Percentiles rank a stretch among this genome's conserved stretches.
Conservation (phyloP, 2,888 invertebrate genomes). For the Scelioninae gen. 1 region DNA sequence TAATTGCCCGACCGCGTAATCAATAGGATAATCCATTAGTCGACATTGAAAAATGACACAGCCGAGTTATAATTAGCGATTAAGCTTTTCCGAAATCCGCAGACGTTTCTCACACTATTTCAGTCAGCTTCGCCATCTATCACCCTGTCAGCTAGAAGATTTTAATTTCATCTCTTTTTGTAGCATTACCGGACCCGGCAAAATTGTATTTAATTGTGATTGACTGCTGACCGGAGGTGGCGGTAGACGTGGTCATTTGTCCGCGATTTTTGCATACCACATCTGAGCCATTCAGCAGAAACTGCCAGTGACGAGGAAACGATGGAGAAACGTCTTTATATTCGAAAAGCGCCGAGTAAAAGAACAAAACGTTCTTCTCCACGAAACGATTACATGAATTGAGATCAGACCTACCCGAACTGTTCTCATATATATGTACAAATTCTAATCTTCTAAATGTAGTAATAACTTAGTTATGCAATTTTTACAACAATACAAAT, state of each 20-base stretch:
- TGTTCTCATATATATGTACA: conserved; percentile 30
- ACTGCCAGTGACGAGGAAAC: conserved; percentile 49
- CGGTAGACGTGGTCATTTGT: conserved; percentile 77
- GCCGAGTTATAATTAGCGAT: conserved; percentile 36
- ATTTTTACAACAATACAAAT: conserved; percentile 39
- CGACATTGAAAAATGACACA: conserved; percentile 25
- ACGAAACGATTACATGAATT: conserved; percentile 44
- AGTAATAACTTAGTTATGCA: conserved; percentile 38
- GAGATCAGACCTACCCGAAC: conserved; percentile 56
- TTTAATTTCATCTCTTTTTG: conserved; percentile 84
- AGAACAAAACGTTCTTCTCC: conserved; percentile 10
- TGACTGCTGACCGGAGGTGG: conserved; percentile 82
- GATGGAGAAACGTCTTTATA: conserved; percentile 57
- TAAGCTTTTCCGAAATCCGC: conserved; percentile 45
- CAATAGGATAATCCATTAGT: conserved; percentile 25
- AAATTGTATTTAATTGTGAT: conserved; percentile 84
- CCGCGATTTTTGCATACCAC: conserved; percentile 77
- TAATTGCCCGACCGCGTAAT: conserved; percentile 12
- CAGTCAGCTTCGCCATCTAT: conserved; percentile 78
- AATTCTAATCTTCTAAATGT: neutral
- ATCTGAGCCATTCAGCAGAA: conserved; percentile 30
- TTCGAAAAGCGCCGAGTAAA: conserved; percentile 15
- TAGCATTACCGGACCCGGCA: conserved; percentile 80
- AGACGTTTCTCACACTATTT: conserved; percentile 59
- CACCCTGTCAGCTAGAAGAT: conserved; percentile 83